Conservation (phyloP, 2,888 invertebrate genomes). For the Ophion obscuratus region DNA sequence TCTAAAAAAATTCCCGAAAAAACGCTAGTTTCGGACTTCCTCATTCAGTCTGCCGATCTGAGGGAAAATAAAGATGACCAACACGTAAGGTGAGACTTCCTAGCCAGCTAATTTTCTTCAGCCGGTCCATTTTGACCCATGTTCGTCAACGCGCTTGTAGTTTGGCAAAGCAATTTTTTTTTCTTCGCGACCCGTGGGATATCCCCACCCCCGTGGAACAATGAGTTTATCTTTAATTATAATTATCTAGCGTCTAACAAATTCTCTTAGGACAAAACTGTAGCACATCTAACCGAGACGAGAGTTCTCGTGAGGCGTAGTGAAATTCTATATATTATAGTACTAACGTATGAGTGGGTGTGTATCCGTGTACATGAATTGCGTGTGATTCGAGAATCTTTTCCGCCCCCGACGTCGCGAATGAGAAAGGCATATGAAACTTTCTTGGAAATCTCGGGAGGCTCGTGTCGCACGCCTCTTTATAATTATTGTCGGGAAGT, state of each 20-base stretch:
- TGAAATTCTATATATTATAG: conserved; percentile 28
- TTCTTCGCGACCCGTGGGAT: conserved; percentile 75
- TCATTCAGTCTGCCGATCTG: no score
- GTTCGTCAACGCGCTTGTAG: conserved; percentile 15
- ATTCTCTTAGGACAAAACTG: conserved; percentile 70
- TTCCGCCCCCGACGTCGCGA: conserved; percentile 48
- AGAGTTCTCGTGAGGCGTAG: conserved; percentile 33
- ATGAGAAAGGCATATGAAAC: conserved; percentile 74
- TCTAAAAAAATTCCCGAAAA: no score
- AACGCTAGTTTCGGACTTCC: no score
- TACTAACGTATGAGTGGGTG: not conserved
- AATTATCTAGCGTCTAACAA: conserved; percentile 77
- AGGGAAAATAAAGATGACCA: not conserved
- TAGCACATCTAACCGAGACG: conserved; percentile 30
- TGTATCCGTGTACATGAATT: not conserved
- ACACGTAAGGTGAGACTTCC: not conserved
- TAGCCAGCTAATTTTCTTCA: not conserved
- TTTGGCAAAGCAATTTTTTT: conserved; percentile 32
- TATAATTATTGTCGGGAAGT: conserved; percentile 49
- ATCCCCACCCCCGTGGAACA: conserved; percentile 72
- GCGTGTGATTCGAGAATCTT: conserved; percentile 43
- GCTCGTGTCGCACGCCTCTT: conserved; percentile 62
- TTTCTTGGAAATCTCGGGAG: conserved; percentile 71
- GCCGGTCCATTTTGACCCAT: conserved; percentile 39
- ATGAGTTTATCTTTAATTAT: conserved; percentile 80